Base-by-base conservation (phyloP, 2,797 vertebrate genomes). In the Sphenopsis melanotis region DNA sequence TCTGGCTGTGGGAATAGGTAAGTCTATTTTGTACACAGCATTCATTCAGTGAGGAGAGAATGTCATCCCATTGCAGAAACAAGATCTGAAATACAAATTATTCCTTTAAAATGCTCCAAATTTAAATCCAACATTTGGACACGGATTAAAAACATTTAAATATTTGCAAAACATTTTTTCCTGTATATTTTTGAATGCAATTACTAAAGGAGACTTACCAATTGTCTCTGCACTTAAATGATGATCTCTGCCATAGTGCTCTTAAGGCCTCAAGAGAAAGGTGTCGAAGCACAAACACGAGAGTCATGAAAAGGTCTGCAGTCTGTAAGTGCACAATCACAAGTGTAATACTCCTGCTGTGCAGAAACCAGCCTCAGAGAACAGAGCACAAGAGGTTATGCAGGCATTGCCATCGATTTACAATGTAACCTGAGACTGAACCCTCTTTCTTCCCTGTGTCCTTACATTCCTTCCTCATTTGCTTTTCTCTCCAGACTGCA, bases 211-310 rank as follows among this genome's bases (percentile, higher is more conserved):
- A 15, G 13, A 47, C 98, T 98, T 94, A 98, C 99, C 98, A 98
- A 88, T 98, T 98, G 90, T 98, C 98, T 75, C 94, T 96, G 87
- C 98, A 99, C 96, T 98, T 98, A 92, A 98, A 98, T 10, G 98
- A 98, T 6, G 98, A 97, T 53, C 96, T 97, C 84, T 95, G 93
- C 98, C 98, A 99, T 20, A 98, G 94, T 4, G 89, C 96, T 93
- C 90, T 96, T 70, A 98, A 97, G 46, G 98, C 97, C 68, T 96
- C 94, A 3, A 88, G 59, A 27, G 98, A 97, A 93, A 99, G 97
- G 23, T 90, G 95, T 93, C 97, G 98, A 89, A 99, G 97, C 83
- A 98, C 97, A 64, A 98, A 98, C 66, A 98, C 98, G 19, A 99
- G 97, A 34, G 83, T 95, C 93, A 98, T 97, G 95, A 99, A 98